phyloP scores from a whole-genome alignment of 2,797 vertebrate genomes.

The Gambusia yucatana region DNA sequence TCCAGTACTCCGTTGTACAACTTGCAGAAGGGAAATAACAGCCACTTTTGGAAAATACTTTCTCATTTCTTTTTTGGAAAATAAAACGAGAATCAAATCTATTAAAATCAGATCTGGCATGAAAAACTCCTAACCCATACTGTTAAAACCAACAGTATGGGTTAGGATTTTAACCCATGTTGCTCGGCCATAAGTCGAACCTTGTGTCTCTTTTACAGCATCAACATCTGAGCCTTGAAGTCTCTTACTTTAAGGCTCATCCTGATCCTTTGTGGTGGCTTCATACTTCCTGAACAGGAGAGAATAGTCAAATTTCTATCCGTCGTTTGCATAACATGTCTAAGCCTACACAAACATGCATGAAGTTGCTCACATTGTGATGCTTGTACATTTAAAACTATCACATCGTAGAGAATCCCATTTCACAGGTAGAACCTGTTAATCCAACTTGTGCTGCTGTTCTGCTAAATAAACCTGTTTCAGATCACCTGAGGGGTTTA shows the following conservation, averaged over 20 bases:
- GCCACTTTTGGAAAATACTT: no score
- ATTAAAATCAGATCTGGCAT: no score
- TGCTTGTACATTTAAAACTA: neutral
- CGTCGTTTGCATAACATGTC: neutral
- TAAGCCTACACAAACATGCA: neutral
- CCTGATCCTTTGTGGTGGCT: neutral
- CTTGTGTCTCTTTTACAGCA: neutral
- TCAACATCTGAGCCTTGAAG: neutral
- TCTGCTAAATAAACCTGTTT: slow-evolving; percentile 6
- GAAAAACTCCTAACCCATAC: no score
- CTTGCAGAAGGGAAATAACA: no score
- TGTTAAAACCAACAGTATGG: no score
- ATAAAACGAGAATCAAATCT: no score
- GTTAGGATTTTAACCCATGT: no score
- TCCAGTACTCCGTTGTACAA: no score
- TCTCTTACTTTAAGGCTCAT: neutral
- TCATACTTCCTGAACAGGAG: neutral
- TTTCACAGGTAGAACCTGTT: neutral
- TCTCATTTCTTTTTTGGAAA: no score
- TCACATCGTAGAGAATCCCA: neutral
- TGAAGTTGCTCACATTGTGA: neutral
- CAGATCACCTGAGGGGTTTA: neutral
- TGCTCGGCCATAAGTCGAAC: neutral
- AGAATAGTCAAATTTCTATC: neutral
- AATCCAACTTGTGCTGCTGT: neutral